These are phyloP conservation scores for Oostethus manadensis DNA, from an alignment of 2,113 vertebrate species.

Conservation along the genomic window DNA sequence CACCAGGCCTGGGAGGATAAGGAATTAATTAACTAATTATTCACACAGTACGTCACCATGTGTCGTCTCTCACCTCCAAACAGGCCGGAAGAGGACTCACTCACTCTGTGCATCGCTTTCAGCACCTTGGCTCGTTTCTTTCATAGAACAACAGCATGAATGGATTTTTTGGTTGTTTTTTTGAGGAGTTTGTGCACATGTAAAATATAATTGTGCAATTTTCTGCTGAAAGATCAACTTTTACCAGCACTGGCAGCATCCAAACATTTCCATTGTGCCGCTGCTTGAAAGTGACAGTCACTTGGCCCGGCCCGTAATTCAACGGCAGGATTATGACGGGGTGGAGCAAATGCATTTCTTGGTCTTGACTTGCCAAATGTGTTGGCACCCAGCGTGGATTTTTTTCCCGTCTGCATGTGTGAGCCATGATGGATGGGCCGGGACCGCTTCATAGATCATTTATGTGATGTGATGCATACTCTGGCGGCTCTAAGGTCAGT, in stretches of 20 bases:
- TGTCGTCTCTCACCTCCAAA: too few species aligned
- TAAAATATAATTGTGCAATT: background rate
- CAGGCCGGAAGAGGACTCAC: too few species aligned
- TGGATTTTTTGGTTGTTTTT: too few species aligned
- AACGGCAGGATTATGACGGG: conserved; percentile 22
- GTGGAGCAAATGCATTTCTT: conserved; percentile 42
- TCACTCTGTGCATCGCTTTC: too few species aligned
- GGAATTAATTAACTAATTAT: too few species aligned
- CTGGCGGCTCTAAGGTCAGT: conserved; percentile 36
- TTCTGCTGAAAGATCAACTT: background rate
- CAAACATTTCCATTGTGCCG: background rate
- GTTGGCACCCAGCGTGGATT: conserved; percentile 7
- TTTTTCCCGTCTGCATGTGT: conserved; percentile 11
- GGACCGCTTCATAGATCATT: conserved; percentile 38
- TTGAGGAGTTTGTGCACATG: background rate
- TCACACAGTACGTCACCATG: too few species aligned
- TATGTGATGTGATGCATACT: conserved; percentile 17
- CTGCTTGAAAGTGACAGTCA: conserved; percentile 2
- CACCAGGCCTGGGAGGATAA: too few species aligned
- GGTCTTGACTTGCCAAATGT: conserved; percentile 36
- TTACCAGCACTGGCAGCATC: background rate
- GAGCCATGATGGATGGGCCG: conserved; percentile 16
- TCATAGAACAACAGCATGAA: too few species aligned
- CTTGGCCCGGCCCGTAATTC: conserved; percentile 15
- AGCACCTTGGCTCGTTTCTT: too few species aligned